Percentiles rank a stretch among this genome's conserved stretches.
Conservation (phyloP, 2,113 vertebrate genomes). For the Polypterus bichir region DNA sequence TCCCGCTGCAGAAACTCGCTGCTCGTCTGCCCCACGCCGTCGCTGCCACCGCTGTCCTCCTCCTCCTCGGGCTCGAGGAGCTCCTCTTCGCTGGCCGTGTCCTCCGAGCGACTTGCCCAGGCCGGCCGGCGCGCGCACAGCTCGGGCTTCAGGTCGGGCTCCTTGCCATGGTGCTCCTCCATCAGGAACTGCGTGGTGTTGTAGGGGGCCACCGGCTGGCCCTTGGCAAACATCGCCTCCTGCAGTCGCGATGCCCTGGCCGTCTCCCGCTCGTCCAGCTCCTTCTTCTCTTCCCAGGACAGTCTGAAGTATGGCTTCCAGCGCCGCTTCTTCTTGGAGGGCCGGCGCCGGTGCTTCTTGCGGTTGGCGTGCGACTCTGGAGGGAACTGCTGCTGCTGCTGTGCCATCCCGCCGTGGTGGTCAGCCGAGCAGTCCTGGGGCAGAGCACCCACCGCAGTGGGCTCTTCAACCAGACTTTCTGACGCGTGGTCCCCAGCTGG, state of each 20-base stretch:
- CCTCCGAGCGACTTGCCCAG: conserved; percentile 45
- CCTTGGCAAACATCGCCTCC: conserved; percentile 97
- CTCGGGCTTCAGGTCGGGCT: conserved; percentile 87
- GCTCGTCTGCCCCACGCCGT: conserved; percentile 69
- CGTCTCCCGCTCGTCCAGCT: conserved; percentile 82
- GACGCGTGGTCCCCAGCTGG: no score
- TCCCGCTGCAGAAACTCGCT: conserved; percentile 89
- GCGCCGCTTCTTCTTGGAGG: conserved; percentile 82
- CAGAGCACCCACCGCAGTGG: no score
- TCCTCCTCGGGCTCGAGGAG: conserved; percentile 71
- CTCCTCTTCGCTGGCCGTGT: conserved; percentile 73
- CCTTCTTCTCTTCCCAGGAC: conserved; percentile 91
- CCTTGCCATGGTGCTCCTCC: conserved; percentile 94
- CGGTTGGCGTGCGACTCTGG: conserved; percentile 24
- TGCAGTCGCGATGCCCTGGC: conserved; percentile 75
- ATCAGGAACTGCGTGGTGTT: conserved; percentile 98
- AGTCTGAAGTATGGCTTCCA: conserved; percentile 96
- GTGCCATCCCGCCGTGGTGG: conserved; percentile 4
- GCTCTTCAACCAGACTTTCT: no score
- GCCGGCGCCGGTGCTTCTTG: conserved; percentile 77
- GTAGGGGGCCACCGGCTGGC: conserved; percentile 89
- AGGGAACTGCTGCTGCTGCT: conserved; percentile 35
- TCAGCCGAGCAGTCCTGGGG: background rate
- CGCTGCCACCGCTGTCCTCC: conserved; percentile 71
- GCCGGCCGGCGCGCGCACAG: conserved; percentile 46